These are phyloP conservation scores for Chlorocebus sabaeus DNA, from an alignment of 2,113 vertebrate species.

Conservation along the genomic window DNA sequence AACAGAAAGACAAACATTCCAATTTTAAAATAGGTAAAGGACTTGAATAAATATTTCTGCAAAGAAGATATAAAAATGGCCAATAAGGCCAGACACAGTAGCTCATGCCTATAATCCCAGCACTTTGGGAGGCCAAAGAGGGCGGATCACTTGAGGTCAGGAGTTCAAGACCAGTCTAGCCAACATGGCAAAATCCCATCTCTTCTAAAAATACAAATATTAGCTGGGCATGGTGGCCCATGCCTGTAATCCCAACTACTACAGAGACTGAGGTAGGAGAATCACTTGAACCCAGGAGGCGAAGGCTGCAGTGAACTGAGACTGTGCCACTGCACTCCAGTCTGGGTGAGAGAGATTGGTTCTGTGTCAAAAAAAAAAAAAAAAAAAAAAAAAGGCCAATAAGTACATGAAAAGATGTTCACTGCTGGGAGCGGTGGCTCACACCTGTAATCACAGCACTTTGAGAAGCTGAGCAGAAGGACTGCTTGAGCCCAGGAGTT, in stretches of 20 bases:
- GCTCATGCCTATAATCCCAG: no score
- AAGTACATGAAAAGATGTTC: neutral
- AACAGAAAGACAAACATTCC: neutral
- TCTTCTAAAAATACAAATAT: neutral
- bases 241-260: neutral
- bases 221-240: neutral
- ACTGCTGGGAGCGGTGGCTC: neutral
- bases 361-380: neutral
- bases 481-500: neutral
- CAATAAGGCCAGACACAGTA: neutral
- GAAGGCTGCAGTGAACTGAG: neutral
- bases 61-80: neutral
- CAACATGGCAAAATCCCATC: neutral
- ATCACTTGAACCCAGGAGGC: neutral
- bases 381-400: neutral
- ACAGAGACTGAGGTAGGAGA: neutral
- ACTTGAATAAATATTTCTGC: neutral
- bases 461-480: neutral
- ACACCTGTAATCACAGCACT: no score
- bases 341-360: neutral
- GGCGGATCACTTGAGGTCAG: neutral
- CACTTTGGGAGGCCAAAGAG: no score
- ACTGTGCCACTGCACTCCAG: neutral
- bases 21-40: neutral
- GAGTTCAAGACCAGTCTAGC: neutral